Conservation (phyloP, 1,140 invertebrate genomes). For the Drosophila aff. region DNA sequence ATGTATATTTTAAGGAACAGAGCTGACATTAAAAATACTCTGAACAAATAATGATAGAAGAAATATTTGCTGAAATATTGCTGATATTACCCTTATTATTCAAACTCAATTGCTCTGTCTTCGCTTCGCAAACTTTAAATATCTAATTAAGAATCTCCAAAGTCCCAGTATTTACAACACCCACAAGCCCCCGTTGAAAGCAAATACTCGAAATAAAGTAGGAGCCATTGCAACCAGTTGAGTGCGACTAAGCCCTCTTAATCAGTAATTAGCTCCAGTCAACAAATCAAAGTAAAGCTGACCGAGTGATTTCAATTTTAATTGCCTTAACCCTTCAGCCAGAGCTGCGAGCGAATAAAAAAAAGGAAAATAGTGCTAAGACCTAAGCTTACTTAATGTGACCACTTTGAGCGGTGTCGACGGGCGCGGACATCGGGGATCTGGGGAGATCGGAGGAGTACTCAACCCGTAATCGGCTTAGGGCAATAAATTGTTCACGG, state of each 20-base stretch:
- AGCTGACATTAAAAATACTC: too few species aligned
- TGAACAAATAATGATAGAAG: too few species aligned
- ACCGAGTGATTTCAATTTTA: slow-evolving; percentile 42
- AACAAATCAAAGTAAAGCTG: slow-evolving; percentile 33
- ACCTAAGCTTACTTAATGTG: slow-evolving; percentile 83
- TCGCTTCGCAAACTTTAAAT: neutral
- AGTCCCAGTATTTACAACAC: neutral
- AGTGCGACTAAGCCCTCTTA: slow-evolving; percentile 32
- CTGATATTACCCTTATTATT: neutral
- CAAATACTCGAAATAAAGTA: slow-evolving; percentile 3
- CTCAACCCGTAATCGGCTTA: slow-evolving; percentile 75
- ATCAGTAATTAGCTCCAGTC: slow-evolving; percentile 30
- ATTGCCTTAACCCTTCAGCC: slow-evolving; percentile 47
- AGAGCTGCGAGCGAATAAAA: slow-evolving; percentile 20
- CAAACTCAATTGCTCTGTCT: neutral
- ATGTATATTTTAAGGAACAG: neutral
- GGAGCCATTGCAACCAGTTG: slow-evolving; percentile 16
- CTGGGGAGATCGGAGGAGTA: slow-evolving; percentile 20
- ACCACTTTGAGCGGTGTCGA: slow-evolving; percentile 76
- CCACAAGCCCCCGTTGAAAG: neutral
- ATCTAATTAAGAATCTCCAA: neutral
- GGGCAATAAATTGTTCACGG: slow-evolving; percentile 77
- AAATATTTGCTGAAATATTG: neutral
- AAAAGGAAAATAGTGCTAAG: slow-evolving; percentile 63
- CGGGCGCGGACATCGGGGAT: slow-evolving; percentile 24